These are phyloP conservation scores for Perognathus longimembris DNA, from an alignment of 2,113 vertebrate species.

Conservation along the genomic window DNA sequence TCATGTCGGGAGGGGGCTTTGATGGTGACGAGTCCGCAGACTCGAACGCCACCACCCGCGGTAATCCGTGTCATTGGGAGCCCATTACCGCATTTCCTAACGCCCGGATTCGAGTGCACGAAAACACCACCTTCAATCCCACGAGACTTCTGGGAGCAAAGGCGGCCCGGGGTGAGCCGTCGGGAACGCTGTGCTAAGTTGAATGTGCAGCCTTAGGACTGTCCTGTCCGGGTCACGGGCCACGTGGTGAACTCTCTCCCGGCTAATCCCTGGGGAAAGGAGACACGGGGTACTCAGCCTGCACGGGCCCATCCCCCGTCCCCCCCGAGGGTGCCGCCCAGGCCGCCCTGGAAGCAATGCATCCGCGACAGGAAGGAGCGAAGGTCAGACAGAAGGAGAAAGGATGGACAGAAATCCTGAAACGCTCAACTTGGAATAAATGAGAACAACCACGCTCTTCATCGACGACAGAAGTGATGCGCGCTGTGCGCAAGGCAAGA, in stretches of 20 bases:
- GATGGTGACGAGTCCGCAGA: background rate
- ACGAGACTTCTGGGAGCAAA: background rate
- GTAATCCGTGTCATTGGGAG: background rate
- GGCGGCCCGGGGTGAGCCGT: too few species aligned
- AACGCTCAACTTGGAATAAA: background rate
- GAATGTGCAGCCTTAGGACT: fast-evolving
- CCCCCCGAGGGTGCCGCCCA: too few species aligned
- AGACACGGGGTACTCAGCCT: too few species aligned
- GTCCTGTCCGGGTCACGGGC: fast-evolving
- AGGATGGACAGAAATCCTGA: background rate
- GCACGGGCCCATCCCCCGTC: background rate
- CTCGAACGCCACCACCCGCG: background rate
- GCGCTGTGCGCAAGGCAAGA: background rate
- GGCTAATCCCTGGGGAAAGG: background rate
- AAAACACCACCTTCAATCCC: background rate
- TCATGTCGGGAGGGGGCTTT: background rate
- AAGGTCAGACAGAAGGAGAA: background rate
- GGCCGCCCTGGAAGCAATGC: too few species aligned
- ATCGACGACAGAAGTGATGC: background rate
- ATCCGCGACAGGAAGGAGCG: too few species aligned
- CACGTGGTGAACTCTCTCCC: background rate
- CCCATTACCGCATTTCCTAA: background rate
- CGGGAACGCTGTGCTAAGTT: background rate
- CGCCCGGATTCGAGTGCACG: background rate
- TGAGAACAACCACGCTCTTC: background rate